Percentiles rank a stretch among this genome's conserved stretches.
Conservation (phyloP, 1,140 invertebrate species). For the Cheumatopsyche charites region DNA sequence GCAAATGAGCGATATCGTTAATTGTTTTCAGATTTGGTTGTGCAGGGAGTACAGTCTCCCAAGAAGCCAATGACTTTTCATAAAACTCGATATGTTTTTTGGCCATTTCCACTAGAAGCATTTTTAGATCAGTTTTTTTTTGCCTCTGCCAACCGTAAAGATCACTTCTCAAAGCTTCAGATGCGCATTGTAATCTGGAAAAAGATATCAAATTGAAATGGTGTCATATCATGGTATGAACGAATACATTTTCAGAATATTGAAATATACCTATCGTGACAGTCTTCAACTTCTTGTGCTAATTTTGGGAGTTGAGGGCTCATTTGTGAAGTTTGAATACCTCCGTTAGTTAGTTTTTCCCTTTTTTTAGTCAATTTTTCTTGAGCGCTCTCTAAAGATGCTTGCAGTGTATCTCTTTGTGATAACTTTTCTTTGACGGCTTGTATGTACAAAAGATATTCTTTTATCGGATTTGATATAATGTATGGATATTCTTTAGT, state of each 20-base stretch:
- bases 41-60: slow-evolving; percentile 35
- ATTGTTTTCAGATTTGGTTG: not conserved
- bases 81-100: slow-evolving; percentile 67
- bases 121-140: slow-evolving; percentile 72
- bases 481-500: slow-evolving; percentile 55
- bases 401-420: slow-evolving; percentile 72
- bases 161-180: slow-evolving; percentile 74
- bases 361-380: slow-evolving; percentile 66
- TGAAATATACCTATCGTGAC: slow-evolving; percentile 41
- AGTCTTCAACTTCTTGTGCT: slow-evolving; percentile 38
- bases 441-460: slow-evolving; percentile 74
- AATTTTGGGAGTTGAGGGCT: slow-evolving; percentile 23
- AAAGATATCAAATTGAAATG: not conserved
- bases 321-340: not conserved
- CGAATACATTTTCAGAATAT: not conserved
- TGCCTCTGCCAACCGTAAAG: slow-evolving; percentile 74
- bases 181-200: slow-evolving; percentile 69
- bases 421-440: slow-evolving; percentile 71
- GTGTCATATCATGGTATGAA: not conserved
- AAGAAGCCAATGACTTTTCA: slow-evolving; percentile 32
- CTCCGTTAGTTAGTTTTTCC: slow-evolving; percentile 28
- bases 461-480: slow-evolving; percentile 65
- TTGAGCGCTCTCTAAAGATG: slow-evolving; percentile 69
- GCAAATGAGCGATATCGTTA: not conserved
- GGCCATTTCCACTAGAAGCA: slow-evolving; percentile 69